phyloP scores from a whole-genome alignment of 2,888 invertebrate genomes.

The Teleiodes luculella region DNA sequence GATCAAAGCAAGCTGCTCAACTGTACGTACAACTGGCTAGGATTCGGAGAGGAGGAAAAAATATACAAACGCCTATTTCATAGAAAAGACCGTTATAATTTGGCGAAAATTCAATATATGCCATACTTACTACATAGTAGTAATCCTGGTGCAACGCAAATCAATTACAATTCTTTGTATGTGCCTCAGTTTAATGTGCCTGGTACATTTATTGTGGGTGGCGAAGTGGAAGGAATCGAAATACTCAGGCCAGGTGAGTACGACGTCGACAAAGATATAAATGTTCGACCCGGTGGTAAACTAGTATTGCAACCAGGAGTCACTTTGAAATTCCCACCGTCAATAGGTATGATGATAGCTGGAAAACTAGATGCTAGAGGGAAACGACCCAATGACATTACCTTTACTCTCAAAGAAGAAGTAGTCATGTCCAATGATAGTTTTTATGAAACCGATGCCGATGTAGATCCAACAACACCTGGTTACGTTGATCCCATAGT shows the following conservation, averaged over 20 bases:
- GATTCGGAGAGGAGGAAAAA: slow-evolving; percentile 84
- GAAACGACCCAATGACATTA: slow-evolving; percentile 86
- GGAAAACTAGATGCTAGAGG: slow-evolving; percentile 92
- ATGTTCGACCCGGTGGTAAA: slow-evolving; percentile 94
- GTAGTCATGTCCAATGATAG: slow-evolving; percentile 82
- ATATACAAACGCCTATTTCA: slow-evolving; percentile 88
- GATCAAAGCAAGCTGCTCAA: slow-evolving; percentile 97
- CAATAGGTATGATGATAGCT: slow-evolving; percentile 97
- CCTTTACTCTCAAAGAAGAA: slow-evolving; percentile 88
- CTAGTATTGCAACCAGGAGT: slow-evolving; percentile 93
- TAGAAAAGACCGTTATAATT: slow-evolving; percentile 94
- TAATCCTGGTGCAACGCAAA: slow-evolving; percentile 91
- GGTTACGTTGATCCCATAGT: slow-evolving; percentile 80
- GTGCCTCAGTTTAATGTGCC: slow-evolving; percentile 88
- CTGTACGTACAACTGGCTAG: slow-evolving; percentile 96
- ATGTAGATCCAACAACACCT: slow-evolving; percentile 80
- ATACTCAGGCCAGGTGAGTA: slow-evolving; percentile 91
- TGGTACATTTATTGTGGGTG: slow-evolving; percentile 87
- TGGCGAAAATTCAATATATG: slow-evolving; percentile 93
- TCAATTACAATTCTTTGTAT: slow-evolving; percentile 85
- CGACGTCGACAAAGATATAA: slow-evolving; percentile 95
- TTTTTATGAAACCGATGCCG: slow-evolving; percentile 78
- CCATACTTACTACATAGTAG: slow-evolving; percentile 94
- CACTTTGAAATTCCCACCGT: slow-evolving; percentile 91
- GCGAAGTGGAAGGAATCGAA: slow-evolving; percentile 95